Percentiles rank a stretch among this genome's conserved stretches.
phyloP scores from a whole-genome alignment of 2,113 vertebrate genomes.

The Tragelaphus buxtoni region DNA sequence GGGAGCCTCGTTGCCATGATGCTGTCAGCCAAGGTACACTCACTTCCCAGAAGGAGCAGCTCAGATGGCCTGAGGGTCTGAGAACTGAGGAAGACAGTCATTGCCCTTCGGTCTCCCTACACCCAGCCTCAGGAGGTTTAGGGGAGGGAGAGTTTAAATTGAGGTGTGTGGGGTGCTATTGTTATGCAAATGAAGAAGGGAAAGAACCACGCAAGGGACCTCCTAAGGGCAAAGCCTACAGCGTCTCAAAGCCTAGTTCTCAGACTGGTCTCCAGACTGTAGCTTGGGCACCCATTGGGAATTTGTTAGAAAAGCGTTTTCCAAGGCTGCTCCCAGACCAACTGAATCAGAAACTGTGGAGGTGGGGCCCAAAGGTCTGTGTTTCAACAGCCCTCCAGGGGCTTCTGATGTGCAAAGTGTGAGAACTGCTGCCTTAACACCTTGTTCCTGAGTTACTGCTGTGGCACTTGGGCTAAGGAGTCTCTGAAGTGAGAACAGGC shows the following conservation, averaged over 20 bases:
- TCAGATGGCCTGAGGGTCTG: background rate
- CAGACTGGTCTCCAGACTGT: background rate
- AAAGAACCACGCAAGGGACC: background rate
- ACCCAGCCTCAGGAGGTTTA: background rate
- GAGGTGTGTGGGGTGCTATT: background rate
- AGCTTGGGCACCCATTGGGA: background rate
- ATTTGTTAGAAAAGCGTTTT: background rate
- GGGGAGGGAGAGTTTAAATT: background rate
- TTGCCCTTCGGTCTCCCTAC: too few relatives aligned
- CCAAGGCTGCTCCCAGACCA: background rate
- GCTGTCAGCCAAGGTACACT: background rate
- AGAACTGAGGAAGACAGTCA: background rate
- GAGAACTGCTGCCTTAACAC: background rate
- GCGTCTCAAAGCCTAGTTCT: background rate
- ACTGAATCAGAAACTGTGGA: background rate
- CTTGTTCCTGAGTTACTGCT: background rate
- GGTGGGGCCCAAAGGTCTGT: background rate
- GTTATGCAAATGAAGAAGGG: background rate
- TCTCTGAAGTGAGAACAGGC: fast-evolving
- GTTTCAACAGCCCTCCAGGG: background rate
- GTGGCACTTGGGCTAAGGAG: background rate
- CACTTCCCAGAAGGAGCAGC: background rate
- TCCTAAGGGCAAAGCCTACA: background rate
- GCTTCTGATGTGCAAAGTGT: background rate
- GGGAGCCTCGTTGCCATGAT: background rate